Percentiles rank a stretch among this genome's conserved stretches.
These are phyloP conservation scores for Megalonaias nervosa DNA, from an alignment of 1,140 invertebrate species.

Conservation along the genomic window DNA sequence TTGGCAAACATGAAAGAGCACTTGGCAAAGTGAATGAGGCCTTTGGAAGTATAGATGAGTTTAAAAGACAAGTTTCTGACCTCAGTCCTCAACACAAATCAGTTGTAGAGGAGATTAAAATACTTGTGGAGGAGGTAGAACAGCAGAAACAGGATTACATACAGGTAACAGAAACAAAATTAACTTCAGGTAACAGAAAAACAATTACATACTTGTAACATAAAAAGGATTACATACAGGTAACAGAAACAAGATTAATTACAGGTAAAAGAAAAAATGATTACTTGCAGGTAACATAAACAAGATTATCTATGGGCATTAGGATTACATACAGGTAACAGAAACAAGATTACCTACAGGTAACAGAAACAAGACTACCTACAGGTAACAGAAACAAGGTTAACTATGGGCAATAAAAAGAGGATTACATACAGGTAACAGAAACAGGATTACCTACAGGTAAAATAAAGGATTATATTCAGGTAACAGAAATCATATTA, in stretches of 20 bases:
- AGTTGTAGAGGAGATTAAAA: constrained; percentile 52
- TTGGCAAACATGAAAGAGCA: constrained; percentile 59
- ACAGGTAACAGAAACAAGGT: no score
- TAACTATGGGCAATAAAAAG: no score
- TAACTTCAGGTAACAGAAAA: no score
- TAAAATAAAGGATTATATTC: no score
- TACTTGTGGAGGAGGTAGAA: constrained; percentile 60
- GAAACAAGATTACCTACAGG: no score
- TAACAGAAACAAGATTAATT: constrained; percentile 19
- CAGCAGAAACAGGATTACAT: constrained; percentile 61
- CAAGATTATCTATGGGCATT: no score
- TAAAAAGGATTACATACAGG: constrained; percentile 63
- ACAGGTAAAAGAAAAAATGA: constrained; percentile 16
- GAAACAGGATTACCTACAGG: no score
- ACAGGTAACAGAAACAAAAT: constrained; percentile 41
- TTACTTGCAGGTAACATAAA: constrained; percentile 59
- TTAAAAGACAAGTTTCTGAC: constrained; percentile 57
- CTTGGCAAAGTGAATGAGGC: constrained; percentile 66
- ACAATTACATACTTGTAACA: not conserved
- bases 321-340: no score
- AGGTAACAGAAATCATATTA: no score
- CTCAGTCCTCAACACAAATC: constrained; percentile 59
- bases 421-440: no score
- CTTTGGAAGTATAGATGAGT: constrained; percentile 62
- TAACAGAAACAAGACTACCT: no score